Base-by-base conservation (phyloP, 2,888 invertebrate species). In the Drosophila sordidula region DNA sequence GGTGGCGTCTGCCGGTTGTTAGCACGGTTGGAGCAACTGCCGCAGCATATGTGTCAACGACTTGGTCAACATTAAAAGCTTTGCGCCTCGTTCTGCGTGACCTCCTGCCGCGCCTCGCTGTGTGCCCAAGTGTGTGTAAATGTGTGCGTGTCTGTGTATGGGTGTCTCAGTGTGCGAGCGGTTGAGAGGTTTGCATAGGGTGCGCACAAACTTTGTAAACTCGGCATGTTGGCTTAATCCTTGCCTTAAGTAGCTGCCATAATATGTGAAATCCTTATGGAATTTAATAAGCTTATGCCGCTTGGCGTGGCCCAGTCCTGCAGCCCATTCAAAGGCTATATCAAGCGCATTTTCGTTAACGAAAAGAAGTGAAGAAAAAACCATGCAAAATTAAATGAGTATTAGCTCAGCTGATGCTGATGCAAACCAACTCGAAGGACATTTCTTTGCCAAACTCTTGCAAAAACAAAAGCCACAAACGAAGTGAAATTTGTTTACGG, bases 31-130 rank as follows among this genome's bases (percentile, higher is more conserved):
- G 55, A 56, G 66, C 65, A 66, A 62, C 67, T 67, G 75, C 55
- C 52, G 71, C 58, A 75, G 78, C 75, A 88, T 79, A 77, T 89
- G 83, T 89, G 89, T 89, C 89, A 89, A 89, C 83, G 87, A 89
- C 85, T 89, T 81, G 87, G 85, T 87, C 89, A 89, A 89, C 86
- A 89, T 78, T 78, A 89, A 78, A 85, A 72, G 73, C 78, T 87
- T 79, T 81, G 74, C 61, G 69, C 73, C 54, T 69, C 50, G 44
- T 62, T 67, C 39, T 45, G 49, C 22, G 38, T 50, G 69, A 61
- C 52, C 74, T 69, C 74, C 74, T 46, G 64, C 49, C 52, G 71
- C 44, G 55, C 36, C 29, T 14, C 12, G 12, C 29, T 36, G 29
- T 34, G 34, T 45, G 25, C 14, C n/a, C 41, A 14, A 34, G 44